Evolutionary conservation across 1,140 invertebrate species (phyloP).

Genomic region (Cydia fagiglandana): DNA sequence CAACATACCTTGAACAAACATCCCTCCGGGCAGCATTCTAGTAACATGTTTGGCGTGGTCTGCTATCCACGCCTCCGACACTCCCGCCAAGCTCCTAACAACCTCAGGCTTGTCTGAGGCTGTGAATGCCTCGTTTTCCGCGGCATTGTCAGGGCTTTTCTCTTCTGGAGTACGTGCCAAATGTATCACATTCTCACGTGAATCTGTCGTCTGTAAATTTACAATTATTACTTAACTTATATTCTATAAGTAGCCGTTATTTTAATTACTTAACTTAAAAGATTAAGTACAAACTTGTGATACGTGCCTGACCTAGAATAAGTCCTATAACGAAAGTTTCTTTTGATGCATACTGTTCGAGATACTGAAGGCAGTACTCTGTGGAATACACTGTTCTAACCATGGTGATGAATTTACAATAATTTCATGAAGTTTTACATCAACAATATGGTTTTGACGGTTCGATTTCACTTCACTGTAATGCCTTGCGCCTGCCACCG

Average conservation of each 20-base stretch:
- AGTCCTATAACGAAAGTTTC: conserved; percentile 82
- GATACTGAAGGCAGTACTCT: conserved; percentile 73
- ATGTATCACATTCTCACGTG: conserved; percentile 86
- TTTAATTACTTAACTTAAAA: conserved; percentile 31
- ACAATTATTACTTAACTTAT: not conserved
- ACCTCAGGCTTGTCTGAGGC: conserved; percentile 55
- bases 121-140: conserved; percentile 55
- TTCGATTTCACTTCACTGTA: not conserved
- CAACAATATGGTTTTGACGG: conserved; percentile 28
- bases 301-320: conserved; percentile 84
- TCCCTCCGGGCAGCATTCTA: conserved; percentile 90
- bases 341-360: conserved; percentile 73
- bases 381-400: conserved; percentile 71
- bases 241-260: not conserved
- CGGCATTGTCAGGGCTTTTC: conserved; percentile 51
- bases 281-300: conserved; percentile 35
- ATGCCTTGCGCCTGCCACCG: conserved; percentile 16
- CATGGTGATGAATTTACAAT: conserved; percentile 51
- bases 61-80: conserved; percentile 82
- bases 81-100: conserved; percentile 60
- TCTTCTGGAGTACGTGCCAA: conserved; percentile 85
- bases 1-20: conserved; percentile 84
- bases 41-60: conserved; percentile 87
- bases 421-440: conserved; percentile 24
- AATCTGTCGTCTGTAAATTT: conserved; percentile 74